Percentiles rank a stretch among this genome's conserved stretches.
Conservation (phyloP, 2,797 vertebrate genomes). For the Macrochelys suwanniensis region DNA sequence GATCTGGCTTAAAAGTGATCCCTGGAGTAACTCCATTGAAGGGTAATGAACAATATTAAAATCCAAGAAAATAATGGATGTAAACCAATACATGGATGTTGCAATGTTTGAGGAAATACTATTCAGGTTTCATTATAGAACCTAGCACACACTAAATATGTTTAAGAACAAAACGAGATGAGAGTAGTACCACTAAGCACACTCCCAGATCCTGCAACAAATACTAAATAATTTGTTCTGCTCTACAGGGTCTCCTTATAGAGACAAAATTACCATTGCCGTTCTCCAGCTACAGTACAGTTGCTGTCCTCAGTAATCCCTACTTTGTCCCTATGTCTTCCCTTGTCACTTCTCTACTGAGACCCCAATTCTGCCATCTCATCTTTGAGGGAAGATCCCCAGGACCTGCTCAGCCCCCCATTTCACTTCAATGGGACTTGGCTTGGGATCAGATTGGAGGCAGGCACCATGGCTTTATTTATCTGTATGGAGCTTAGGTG, state of each 20-base stretch:
- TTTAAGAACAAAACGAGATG: neutral
- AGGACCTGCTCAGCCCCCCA: neutral
- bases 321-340: neutral
- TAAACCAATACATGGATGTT: constrained; percentile 2
- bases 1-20: constrained; percentile 37
- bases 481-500: no score
- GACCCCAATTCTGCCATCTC: neutral
- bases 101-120: neutral
- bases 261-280: constrained; percentile 97
- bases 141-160: neutral
- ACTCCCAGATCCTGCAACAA: neutral
- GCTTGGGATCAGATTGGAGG: neutral
- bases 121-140: neutral
- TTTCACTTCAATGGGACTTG: neutral
- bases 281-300: constrained; percentile 92
- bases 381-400: accelerated
- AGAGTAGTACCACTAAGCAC: accelerated
- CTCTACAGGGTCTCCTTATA: constrained; percentile 92
- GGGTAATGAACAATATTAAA: constrained; percentile 32
- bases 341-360: neutral
- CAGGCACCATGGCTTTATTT: neutral
- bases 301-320: neutral
- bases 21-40: constrained; percentile 4
- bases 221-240: neutral
- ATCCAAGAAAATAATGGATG: constrained; percentile 9